These are phyloP conservation scores for Meganola albula DNA, from an alignment of 2,888 invertebrate genomes.

Conservation along the genomic window DNA sequence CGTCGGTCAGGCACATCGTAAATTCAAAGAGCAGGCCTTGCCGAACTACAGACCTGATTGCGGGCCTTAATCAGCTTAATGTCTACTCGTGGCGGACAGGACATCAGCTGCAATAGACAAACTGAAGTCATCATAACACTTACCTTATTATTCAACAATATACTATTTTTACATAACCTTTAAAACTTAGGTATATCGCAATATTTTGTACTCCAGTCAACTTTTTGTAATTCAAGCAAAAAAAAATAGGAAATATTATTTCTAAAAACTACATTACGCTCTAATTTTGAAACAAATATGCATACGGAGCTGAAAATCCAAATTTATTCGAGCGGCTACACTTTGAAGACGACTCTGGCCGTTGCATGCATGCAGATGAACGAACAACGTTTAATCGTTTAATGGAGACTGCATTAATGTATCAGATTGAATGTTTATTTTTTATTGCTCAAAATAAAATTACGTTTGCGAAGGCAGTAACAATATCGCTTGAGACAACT, in stretches of 20 bases:
- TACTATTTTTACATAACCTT: too few species aligned
- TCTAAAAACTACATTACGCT: too few species aligned
- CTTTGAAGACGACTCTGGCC: conserved; percentile 59
- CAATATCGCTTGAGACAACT: conserved; percentile 15
- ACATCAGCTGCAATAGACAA: too few species aligned
- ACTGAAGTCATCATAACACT: too few species aligned
- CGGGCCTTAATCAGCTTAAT: conserved; percentile 67
- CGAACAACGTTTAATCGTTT: conserved; percentile 66
- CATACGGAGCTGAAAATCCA: conserved; percentile 46
- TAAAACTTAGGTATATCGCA: too few species aligned
- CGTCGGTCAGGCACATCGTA: conserved; percentile 76
- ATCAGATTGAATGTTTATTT: conserved; percentile 58
- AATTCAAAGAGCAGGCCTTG: conserved; percentile 73
- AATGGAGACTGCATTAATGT: conserved; percentile 66
- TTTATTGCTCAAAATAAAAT: conserved; percentile 38
- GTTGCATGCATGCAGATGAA: conserved; percentile 66
- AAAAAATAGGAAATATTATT: too few species aligned
- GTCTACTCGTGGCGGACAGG: conserved; percentile 47
- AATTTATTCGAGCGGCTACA: conserved; percentile 60
- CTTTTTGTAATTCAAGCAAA: too few species aligned
- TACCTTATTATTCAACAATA: too few species aligned
- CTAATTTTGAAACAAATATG: conserved; percentile 35
- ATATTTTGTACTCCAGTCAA: too few species aligned
- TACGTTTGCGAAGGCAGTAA: conserved; percentile 24
- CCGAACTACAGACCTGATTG: conserved; percentile 76